phyloP scores from a whole-genome alignment of 2,888 invertebrate genomes.

The Drosophila prolongata region DNA sequence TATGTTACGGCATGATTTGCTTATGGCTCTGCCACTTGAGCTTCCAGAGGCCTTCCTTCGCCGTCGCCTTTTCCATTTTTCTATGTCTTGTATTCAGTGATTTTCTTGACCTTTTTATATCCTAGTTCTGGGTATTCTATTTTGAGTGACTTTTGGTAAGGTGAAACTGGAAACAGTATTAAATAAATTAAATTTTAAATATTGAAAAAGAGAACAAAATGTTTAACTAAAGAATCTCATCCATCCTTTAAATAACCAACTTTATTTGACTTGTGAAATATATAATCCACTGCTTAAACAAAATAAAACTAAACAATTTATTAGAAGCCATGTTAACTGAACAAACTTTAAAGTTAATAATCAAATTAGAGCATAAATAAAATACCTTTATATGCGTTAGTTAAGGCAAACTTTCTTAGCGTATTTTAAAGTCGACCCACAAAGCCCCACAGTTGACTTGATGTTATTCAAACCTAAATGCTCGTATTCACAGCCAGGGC shows the following conservation, averaged over 20 bases:
- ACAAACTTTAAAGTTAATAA: background rate
- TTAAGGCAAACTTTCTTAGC: background rate
- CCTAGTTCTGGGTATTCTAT: background rate
- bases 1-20: conserved; percentile 71
- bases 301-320: too few species aligned
- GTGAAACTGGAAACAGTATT: too few species aligned
- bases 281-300: too few species aligned
- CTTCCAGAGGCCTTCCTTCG: conserved; percentile 39
- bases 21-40: conserved; percentile 61
- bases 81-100: conserved; percentile 19
- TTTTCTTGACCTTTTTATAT: conserved; percentile 31
- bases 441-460: background rate
- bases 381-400: background rate
- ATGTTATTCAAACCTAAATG: conserved; percentile 71
- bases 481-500: conserved; percentile 38
- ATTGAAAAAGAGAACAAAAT: too few species aligned
- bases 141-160: conserved; percentile 8
- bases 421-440: background rate
- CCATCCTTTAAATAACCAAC: too few species aligned
- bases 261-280: too few species aligned
- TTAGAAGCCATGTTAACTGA: background rate
- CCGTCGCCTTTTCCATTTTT: conserved; percentile 27
- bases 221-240: too few species aligned
- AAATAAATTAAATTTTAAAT: background rate
- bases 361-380: background rate